Evolutionary conservation across 1,140 invertebrate species (phyloP).

Genomic region (Macrocentrus cingulum): DNA sequence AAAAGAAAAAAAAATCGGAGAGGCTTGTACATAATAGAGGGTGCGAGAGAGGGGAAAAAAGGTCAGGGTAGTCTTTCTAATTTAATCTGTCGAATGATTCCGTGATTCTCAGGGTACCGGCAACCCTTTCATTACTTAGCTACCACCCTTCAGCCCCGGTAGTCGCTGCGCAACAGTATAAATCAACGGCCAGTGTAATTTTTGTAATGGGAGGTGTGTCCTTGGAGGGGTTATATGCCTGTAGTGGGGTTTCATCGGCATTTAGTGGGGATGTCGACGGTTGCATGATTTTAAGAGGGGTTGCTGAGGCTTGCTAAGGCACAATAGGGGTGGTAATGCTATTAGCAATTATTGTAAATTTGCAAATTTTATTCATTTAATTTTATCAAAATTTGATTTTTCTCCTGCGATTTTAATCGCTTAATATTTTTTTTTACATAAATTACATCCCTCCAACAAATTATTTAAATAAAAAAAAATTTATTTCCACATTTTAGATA

Average conservation of each 20-base stretch:
- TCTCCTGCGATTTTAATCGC: no score
- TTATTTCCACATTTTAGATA: no score
- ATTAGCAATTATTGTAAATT: slow-evolving; percentile 27
- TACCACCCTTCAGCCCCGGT: slow-evolving; percentile 31
- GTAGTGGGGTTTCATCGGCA: slow-evolving; percentile 35
- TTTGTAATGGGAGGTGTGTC: slow-evolving; percentile 62
- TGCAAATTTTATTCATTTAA: background rate
- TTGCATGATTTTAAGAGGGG: slow-evolving; percentile 24
- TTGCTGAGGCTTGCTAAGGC: background rate
- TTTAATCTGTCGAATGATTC: slow-evolving; percentile 61
- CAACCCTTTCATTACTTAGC: slow-evolving; percentile 61
- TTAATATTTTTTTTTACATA: no score
- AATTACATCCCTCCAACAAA: no score
- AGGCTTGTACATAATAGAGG: background rate
- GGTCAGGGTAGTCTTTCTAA: slow-evolving; percentile 54
- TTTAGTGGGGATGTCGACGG: slow-evolving; percentile 20
- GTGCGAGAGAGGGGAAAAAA: slow-evolving; percentile 2
- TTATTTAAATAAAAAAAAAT: no score
- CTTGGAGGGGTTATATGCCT: slow-evolving; percentile 39
- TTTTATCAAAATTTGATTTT: no score
- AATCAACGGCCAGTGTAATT: slow-evolving; percentile 60
- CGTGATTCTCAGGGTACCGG: slow-evolving; percentile 52
- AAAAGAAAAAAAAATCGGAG: slow-evolving; percentile 3
- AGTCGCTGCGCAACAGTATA: slow-evolving; percentile 54
- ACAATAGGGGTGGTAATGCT: slow-evolving; percentile 25